Conservation (phyloP, 2,113 vertebrate genomes). For the Delphinus delphis region DNA sequence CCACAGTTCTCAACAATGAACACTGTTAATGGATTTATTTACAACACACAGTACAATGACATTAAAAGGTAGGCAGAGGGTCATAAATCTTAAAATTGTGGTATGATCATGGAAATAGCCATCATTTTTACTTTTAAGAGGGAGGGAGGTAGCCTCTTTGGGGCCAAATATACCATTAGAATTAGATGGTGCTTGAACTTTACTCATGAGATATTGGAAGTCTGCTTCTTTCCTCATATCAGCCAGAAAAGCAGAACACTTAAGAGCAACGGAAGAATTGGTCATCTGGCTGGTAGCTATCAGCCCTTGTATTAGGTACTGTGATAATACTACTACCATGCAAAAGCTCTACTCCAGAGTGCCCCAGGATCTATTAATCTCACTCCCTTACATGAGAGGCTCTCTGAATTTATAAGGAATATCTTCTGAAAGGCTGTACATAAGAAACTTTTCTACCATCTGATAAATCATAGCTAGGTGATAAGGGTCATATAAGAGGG, state of each 20-base stretch:
- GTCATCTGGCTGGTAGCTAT: background rate
- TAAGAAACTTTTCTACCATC: background rate
- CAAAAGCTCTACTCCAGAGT: background rate
- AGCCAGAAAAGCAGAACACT: conserved; percentile 31
- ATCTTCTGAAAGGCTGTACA: background rate
- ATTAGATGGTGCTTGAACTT: conserved; percentile 43
- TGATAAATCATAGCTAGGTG: conserved; percentile 16
- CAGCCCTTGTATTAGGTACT: background rate
- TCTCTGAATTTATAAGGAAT: background rate
- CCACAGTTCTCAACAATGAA: background rate
- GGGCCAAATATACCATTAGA: conserved; percentile 22
- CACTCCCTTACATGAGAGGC: background rate
- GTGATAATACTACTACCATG: background rate
- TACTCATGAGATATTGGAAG: conserved; percentile 11
- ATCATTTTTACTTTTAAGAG: conserved; percentile 25
- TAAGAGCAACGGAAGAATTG: background rate
- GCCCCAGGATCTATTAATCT: background rate
- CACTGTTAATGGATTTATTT: background rate
- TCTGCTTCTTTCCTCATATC: background rate
- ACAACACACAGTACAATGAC: background rate
- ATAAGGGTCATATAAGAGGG: background rate
- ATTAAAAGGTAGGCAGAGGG: background rate
- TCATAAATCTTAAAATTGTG: conserved; percentile 6
- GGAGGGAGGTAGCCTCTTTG: background rate
- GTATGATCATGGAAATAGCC: background rate